These are phyloP conservation scores for Cololabis saira DNA, from an alignment of 2,113 vertebrate genomes.

Conservation along the genomic window DNA sequence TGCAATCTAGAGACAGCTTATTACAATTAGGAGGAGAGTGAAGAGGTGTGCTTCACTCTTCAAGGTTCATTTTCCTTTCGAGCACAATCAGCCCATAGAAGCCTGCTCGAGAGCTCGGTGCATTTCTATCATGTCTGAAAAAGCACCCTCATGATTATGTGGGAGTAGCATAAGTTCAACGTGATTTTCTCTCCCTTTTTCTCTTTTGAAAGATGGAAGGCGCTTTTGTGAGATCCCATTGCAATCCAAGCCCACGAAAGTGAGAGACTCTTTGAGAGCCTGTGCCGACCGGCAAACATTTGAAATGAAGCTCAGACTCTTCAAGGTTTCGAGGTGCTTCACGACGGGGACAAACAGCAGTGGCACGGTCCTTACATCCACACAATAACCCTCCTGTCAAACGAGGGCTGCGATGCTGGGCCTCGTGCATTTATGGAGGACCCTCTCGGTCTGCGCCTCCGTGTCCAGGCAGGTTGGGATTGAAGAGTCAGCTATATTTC, in stretches of 20 bases:
- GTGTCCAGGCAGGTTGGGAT: constrained; percentile 24
- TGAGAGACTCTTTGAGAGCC: constrained; percentile 23
- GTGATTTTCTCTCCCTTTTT: constrained; percentile 50
- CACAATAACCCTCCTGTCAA: constrained; percentile 39
- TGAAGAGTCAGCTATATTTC: constrained; percentile 40
- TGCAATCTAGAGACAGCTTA: constrained; percentile 24
- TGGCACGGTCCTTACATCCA: neutral
- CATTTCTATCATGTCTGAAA: constrained; percentile 70
- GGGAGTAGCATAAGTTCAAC: constrained; percentile 57
- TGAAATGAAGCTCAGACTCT: constrained; percentile 23
- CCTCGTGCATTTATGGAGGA: constrained; percentile 49
- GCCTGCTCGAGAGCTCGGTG: constrained; percentile 42
- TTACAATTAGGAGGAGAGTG: constrained; percentile 28
- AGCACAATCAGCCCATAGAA: constrained; percentile 53
- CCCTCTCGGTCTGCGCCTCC: constrained; percentile 32
- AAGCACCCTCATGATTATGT: constrained; percentile 66
- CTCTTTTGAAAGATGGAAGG: constrained; percentile 41
- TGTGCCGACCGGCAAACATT: constrained; percentile 37
- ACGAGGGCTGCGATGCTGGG: constrained; percentile 20
- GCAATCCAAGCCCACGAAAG: constrained; percentile 20
- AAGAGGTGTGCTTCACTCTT: constrained; percentile 45
- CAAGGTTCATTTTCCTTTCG: constrained; percentile 54
- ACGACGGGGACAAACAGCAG: constrained; percentile 22
- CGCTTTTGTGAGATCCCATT: constrained; percentile 48
- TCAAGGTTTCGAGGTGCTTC: constrained; percentile 39